Base-by-base conservation (phyloP, 2,113 vertebrate species). In the Paedocypris sp. region DNA sequence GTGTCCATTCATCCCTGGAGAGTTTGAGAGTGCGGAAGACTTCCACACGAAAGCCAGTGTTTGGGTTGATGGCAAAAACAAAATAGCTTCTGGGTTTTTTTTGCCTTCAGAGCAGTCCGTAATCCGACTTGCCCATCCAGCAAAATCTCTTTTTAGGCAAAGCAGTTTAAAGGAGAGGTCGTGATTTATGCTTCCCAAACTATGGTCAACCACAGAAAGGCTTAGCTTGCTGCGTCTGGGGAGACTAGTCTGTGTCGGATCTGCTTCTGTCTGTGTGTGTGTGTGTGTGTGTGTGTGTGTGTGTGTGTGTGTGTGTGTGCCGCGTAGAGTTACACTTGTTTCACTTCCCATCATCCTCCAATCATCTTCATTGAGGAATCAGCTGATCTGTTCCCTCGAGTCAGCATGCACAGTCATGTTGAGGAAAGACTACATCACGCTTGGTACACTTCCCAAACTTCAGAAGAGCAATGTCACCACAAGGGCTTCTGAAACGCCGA, bases 181-280 rank as follows among this genome's bases (percentile, higher is more conserved):
- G 74, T 71, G 59, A 75, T 52, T 67, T 73, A 45, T 32, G 51
- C 31, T 58, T 59, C 23, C 29, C 60, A 61, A 75, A 73, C 57
- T 46, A 64, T 69, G 60, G 39, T 62, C 5, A 28, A 72, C 71
- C 62, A 6, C 67, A 76, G 61, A 49, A 57, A 58, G 26, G 15
- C 39, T 62, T 54, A 19, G 6, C 32, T 60, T 19, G 35, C 39
- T 28, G 48, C 31, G 47, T 60, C 28, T 39, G 11, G 29, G 51
- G 60, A 60, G 13, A 22, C 41, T 62, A 39, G 64, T 60, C 50
- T 66, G 42, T 36, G 35, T 60, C 20, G 42, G 59, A 39, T 64
- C 38, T 58, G 58, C 31, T 12, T 59, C 60, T 62, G 43, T 64
- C 64, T 68, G 38, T 28, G 73, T 70, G 60, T 70, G 56, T 60